phyloP scores from a whole-genome alignment of 2,113 vertebrate genomes.

The Peromyscus leucopus region DNA sequence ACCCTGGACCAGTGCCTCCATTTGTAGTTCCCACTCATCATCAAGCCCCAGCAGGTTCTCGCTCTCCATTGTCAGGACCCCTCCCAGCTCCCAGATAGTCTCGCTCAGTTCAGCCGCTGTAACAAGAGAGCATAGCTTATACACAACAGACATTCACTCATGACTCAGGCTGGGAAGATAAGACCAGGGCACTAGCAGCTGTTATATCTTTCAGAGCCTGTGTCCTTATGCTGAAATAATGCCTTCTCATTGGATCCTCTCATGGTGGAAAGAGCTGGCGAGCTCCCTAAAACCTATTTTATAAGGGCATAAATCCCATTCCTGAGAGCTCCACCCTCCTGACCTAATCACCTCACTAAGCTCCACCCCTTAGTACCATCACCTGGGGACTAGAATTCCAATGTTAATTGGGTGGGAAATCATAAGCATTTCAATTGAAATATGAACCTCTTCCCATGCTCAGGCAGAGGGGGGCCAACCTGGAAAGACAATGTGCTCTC shows the following conservation, averaged over 20 bases:
- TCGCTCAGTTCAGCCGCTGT: neutral
- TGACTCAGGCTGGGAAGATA: neutral
- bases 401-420: too few relatives aligned
- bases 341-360: neutral
- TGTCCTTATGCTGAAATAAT: neutral
- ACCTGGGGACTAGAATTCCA: neutral
- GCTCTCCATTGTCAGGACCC: rapidly evolving
- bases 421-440: neutral
- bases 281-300: neutral
- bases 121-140: neutral
- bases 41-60: neutral
- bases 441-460: neutral
- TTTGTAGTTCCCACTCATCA: neutral
- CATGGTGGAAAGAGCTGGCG: neutral
- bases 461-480: neutral
- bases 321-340: neutral
- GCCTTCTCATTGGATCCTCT: neutral
- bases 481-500: too few relatives aligned
- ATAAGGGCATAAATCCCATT: neutral
- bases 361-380: neutral
- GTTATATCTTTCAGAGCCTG: neutral
- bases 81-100: neutral
- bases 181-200: neutral
- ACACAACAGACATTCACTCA: neutral
- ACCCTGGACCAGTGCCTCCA: rapidly evolving